phyloP scores from a whole-genome alignment of 2,797 vertebrate species.

The Pangasius sanitwongsei region DNA sequence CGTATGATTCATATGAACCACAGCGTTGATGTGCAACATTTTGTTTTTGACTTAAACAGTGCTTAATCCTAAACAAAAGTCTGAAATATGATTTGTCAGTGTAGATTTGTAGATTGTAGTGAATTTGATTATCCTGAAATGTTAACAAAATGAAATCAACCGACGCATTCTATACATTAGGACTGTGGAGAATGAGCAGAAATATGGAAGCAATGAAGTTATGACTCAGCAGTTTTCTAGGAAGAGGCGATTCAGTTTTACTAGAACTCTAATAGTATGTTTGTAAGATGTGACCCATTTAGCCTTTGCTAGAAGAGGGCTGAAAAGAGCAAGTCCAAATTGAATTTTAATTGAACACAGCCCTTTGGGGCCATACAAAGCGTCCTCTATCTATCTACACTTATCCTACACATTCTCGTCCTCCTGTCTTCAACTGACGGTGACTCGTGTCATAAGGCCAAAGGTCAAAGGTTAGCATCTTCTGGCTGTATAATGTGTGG shows the following conservation, averaged over 20 bases:
- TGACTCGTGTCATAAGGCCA: slow-evolving; percentile 36
- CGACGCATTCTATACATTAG: not conserved
- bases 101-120: not conserved
- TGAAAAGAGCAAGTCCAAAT: slow-evolving; percentile 38
- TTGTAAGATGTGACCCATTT: slow-evolving; percentile 47
- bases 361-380: slow-evolving; percentile 46
- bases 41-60: not conserved
- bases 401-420: slow-evolving; percentile 30
- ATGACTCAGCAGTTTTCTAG: slow-evolving; percentile 12
- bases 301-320: slow-evolving; percentile 24
- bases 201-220: not conserved
- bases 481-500: slow-evolving; percentile 46
- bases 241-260: slow-evolving; percentile 9
- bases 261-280: slow-evolving; percentile 27
- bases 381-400: slow-evolving; percentile 41
- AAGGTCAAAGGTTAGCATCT: slow-evolving; percentile 42
- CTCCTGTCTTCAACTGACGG: slow-evolving; percentile 36
- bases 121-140: not conserved
- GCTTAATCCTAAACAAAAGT: not conserved
- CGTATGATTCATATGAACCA: not conserved
- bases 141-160: not conserved
- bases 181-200: not conserved
- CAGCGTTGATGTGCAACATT: not conserved
- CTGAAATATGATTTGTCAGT: not conserved
- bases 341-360: slow-evolving; percentile 51